Percentiles rank a stretch among this genome's conserved stretches.
Conservation (phyloP, 1,140 invertebrate genomes). For the Cardiocondyla obscurior region DNA sequence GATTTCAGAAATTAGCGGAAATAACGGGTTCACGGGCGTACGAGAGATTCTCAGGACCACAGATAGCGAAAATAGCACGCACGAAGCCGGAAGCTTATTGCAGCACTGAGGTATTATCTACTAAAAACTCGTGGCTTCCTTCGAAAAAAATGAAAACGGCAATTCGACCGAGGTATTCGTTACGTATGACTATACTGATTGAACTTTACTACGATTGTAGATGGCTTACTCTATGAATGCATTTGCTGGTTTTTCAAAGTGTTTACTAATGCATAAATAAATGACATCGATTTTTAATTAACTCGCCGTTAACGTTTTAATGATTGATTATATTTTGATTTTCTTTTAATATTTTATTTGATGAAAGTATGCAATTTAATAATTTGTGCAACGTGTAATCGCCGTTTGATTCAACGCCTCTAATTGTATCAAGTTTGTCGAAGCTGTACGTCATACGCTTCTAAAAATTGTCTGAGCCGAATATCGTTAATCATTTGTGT, state of each 20-base stretch:
- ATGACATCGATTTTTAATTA: not conserved
- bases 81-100: slow-evolving; percentile 90
- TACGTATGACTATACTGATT: slow-evolving; percentile 42
- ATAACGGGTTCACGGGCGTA: slow-evolving; percentile 97
- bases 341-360: not conserved
- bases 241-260: not conserved
- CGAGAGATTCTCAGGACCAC: slow-evolving; percentile 96
- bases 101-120: slow-evolving; percentile 88
- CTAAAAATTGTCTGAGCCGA: not conserved
- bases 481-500: not conserved
- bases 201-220: not conserved
- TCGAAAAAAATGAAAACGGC: slow-evolving; percentile 60
- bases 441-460: slow-evolving; percentile 8
- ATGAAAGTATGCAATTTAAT: not conserved
- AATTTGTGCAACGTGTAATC: not conserved
- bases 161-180: slow-evolving; percentile 63
- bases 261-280: not conserved
- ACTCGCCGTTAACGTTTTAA: not conserved
- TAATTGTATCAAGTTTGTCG: slow-evolving; percentile 33
- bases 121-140: slow-evolving; percentile 63
- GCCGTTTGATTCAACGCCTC: slow-evolving; percentile 17
- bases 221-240: not conserved
- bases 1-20: slow-evolving; percentile 89
- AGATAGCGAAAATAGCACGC: slow-evolving; percentile 95
- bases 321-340: not conserved